These are phyloP conservation scores for Falco peregrinus DNA, from an alignment of 2,797 vertebrate genomes.

Conservation along the genomic window DNA sequence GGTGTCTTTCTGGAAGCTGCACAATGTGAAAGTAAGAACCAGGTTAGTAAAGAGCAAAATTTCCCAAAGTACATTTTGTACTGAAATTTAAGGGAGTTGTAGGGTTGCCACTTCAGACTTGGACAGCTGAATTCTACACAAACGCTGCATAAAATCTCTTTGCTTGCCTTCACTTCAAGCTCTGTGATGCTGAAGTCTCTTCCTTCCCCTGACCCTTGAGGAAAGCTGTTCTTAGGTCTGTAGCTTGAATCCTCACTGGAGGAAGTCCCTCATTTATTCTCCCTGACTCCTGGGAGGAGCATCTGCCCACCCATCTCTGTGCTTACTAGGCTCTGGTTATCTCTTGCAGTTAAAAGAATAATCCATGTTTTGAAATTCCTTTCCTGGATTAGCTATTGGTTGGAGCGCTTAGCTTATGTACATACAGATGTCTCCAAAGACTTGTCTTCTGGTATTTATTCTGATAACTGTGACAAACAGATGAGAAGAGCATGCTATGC, in stretches of 20 bases:
- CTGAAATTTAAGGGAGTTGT: neutral
- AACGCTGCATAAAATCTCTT: neutral
- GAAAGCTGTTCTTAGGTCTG: neutral
- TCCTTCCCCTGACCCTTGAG: neutral
- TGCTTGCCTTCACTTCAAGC: neutral
- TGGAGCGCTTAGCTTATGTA: slow-evolving; percentile 51
- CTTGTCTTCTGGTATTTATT: slow-evolving; percentile 70
- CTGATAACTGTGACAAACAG: slow-evolving; percentile 62
- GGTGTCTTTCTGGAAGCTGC: neutral
- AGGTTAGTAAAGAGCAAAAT: neutral
- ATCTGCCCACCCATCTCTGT: neutral
- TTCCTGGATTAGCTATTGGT: slow-evolving; percentile 59
- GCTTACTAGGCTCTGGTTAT: neutral
- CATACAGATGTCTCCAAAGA: slow-evolving; percentile 51
- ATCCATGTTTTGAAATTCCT: slow-evolving; percentile 55
- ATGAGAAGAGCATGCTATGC: slow-evolving; percentile 56
- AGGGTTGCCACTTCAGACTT: neutral
- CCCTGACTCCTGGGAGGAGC: neutral
- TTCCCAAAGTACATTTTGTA: neutral
- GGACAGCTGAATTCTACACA: neutral
- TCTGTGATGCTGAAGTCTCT: neutral
- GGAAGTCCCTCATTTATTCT: neutral
- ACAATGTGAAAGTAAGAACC: neutral
- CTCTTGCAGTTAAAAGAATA: slow-evolving; percentile 29
- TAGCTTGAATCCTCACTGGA: neutral